Percentiles rank a stretch among this genome's conserved stretches.
phyloP scores from a whole-genome alignment of 2,888 invertebrate species.

The Oegoconia quadripuncta region DNA sequence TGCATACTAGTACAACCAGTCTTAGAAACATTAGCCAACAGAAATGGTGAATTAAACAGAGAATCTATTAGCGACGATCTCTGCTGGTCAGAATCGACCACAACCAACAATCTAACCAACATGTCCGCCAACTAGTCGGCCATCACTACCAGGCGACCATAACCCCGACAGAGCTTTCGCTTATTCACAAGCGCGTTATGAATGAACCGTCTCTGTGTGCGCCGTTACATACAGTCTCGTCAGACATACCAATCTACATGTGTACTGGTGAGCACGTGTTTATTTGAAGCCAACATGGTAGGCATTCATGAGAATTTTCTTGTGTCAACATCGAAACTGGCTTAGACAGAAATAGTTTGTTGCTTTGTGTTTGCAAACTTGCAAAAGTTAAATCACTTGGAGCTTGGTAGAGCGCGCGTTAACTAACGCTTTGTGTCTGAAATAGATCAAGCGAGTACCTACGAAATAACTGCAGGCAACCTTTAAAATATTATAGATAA shows the following conservation, averaged over 20 bases:
- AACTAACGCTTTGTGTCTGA: background rate
- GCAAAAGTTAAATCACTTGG: slow-evolving; percentile 23
- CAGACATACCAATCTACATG: slow-evolving; percentile 17
- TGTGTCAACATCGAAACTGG: slow-evolving; percentile 68
- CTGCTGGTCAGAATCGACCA: slow-evolving; percentile 29
- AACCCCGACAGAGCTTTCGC: slow-evolving; percentile 56
- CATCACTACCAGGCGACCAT: slow-evolving; percentile 62
- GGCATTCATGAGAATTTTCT: slow-evolving; percentile 76
- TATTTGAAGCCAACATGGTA: slow-evolving; percentile 62
- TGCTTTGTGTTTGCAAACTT: slow-evolving; percentile 67
- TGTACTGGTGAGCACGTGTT: slow-evolving; percentile 63
- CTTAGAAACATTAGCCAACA: too few relatives aligned
- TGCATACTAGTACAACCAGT: too few relatives aligned
- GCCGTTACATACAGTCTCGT: slow-evolving; percentile 25
- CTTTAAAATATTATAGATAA: too few relatives aligned
- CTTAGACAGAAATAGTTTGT: slow-evolving; percentile 65
- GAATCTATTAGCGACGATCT: slow-evolving; percentile 7
- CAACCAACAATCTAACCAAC: slow-evolving; percentile 50
- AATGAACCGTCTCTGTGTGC: slow-evolving; percentile 61
- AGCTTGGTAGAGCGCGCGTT: background rate
- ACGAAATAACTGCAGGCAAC: too few relatives aligned
- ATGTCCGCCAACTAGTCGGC: slow-evolving; percentile 64
- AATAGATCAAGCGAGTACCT: background rate
- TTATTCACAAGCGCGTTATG: slow-evolving; percentile 50
- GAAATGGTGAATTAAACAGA: too few relatives aligned